phyloP scores from a whole-genome alignment of 2,888 invertebrate genomes.

The Thalpophila matura region DNA sequence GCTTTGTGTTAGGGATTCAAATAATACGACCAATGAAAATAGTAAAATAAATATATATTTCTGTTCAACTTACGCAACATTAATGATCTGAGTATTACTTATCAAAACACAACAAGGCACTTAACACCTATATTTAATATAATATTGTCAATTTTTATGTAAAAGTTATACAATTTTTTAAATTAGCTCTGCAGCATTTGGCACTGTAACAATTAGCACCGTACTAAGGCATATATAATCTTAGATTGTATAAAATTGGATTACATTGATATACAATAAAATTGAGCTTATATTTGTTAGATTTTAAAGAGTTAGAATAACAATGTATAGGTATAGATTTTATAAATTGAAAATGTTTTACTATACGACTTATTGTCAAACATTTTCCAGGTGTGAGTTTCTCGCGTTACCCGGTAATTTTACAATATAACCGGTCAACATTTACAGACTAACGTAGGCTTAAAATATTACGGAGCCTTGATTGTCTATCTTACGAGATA shows the following conservation, averaged over 20 bases:
- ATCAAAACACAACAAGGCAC: conserved; percentile 84
- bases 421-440: not conserved
- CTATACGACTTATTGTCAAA: conserved; percentile 12
- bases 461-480: conserved; percentile 29
- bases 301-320: conserved; percentile 41
- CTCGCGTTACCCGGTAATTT: not conserved
- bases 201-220: conserved; percentile 68
- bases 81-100: conserved; percentile 83
- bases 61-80: conserved; percentile 86
- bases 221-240: conserved; percentile 39
- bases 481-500: not conserved
- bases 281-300: conserved; percentile 56
- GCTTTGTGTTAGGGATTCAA: conserved; percentile 64
- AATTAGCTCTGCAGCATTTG: conserved; percentile 62
- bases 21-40: conserved; percentile 89
- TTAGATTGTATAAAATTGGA: conserved; percentile 59
- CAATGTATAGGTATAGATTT: conserved; percentile 27
- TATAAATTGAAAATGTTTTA: conserved; percentile 30
- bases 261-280: conserved; percentile 43
- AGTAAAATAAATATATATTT: conserved; percentile 91
- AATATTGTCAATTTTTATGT: conserved; percentile 60
- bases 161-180: conserved; percentile 63
- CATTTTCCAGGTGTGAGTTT: too few relatives aligned
- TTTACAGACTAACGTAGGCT: not conserved
- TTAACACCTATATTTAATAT: conserved; percentile 67